phyloP scores from a whole-genome alignment of 2,888 invertebrate genomes.

The Mythimna pallens region DNA sequence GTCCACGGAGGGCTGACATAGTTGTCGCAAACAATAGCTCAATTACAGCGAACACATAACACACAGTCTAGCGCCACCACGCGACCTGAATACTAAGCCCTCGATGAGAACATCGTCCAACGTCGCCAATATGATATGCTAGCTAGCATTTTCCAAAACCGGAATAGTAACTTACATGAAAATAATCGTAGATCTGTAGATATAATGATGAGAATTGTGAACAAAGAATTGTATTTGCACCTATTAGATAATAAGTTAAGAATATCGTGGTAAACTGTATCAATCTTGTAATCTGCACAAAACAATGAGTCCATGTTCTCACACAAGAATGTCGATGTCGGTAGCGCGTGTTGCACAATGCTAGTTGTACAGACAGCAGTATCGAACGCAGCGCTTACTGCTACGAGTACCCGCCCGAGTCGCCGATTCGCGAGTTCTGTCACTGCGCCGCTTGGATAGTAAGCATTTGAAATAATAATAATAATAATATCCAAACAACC shows the following conservation, averaged over 20 bases:
- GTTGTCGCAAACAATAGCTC: conserved; percentile 29
- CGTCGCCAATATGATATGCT: background rate
- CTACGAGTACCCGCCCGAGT: background rate
- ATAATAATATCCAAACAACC: no score
- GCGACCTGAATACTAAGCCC: conserved; percentile 16
- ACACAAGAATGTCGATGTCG: conserved; percentile 6
- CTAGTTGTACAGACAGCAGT: conserved; percentile 7
- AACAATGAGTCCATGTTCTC: conserved; percentile 15
- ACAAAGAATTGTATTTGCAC: background rate
- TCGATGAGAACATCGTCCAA: background rate
- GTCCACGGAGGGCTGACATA: background rate
- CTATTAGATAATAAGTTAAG: background rate
- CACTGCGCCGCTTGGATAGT: no score
- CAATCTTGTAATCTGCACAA: conserved; percentile 6
- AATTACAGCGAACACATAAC: conserved; percentile 9
- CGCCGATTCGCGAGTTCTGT: background rate
- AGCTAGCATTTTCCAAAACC: background rate
- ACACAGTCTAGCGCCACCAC: conserved; percentile 15
- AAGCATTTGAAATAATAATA: no score
- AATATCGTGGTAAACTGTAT: conserved; percentile 1
- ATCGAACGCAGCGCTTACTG: background rate
- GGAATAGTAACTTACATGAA: background rate
- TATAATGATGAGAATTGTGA: background rate
- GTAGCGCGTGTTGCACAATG: conserved; percentile 8
- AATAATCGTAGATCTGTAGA: background rate